Evolutionary conservation across 2,888 invertebrate species (phyloP), one percentile per base, ranked within the genome.

Genomic region (Drosophila paramelanica): DNA sequence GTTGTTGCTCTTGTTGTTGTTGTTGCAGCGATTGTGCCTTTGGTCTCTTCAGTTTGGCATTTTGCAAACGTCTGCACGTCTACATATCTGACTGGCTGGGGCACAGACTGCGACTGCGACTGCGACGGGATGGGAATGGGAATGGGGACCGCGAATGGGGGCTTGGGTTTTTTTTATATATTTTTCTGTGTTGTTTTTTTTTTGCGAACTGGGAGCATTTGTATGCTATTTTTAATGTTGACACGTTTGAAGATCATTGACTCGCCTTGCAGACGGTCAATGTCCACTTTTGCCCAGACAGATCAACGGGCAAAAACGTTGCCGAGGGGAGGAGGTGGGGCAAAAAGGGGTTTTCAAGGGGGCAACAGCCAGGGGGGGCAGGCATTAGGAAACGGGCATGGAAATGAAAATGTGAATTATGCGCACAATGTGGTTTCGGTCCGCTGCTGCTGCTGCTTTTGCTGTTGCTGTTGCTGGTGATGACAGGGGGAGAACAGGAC

Each of bases 181-280:
- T 17, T 10, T 5, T 20, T 31, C 4, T 47, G 17, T 13, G 5
- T 33, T 47, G 14, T 5, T n/a, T 23, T n/a, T 23, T 45, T 23
- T 20, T 27, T 42, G 11, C n/a, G 20, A 55, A 49, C 27, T 59
- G 42, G 60, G 72, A 77, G 77, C 84, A 85, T 85, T 87, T 69
- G 88, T 69, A 71, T 85, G 82, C 82, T 88, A 83, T 83, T 83
- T 83, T 85, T 83, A 83, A 86, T 88, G 88, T 88, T 83, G 82
- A 88, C 82, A 88, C 86, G 82, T 88, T 88, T 86, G 83, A 88
- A 83, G 88, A 83, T 83, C 88, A 88, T 83, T 83, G 88, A 83
- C 82, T 83, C 61, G 80, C 74, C 74, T 64, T 73, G 74, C 74
- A 88, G 82, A 83, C 82, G 82, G 88, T 83, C 82, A 83, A 83